Evolutionary conservation across 1,140 invertebrate species (phyloP), one percentile per base, ranked within the genome.

Genomic region (Tetranychus cinnabarinus): DNA sequence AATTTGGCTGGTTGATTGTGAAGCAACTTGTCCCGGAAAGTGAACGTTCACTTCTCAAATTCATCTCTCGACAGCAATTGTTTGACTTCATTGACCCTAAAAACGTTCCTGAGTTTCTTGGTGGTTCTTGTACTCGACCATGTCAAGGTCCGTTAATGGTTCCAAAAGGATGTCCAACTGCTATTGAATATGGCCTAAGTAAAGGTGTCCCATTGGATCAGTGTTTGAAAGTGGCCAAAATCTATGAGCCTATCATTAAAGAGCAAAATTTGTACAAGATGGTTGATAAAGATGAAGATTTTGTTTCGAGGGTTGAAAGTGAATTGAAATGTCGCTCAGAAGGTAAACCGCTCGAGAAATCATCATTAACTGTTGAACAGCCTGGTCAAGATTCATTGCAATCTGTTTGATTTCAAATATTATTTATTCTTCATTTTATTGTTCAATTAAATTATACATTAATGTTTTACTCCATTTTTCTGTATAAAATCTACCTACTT

Each of bases 101-200:
- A 59, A 59, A 56, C 33, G 36, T 66, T 10, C 66, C 61, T 12
- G 45, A 67, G 10, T 66, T 63, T 59, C 59, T 67, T 46, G 65
- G 63, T 23, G 65, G 65, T 23, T 35, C 56, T 13, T 57, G 59
- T 55, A 33, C n/a, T 35, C 60, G 33, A 31, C 45, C 37, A 6
- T 56, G 52, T 54, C n/a, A 52, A 42, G 59, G 59, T 23, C 12
- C 12, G 6, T 12, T 7, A 23, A 46, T 58, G 37, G 57, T 58
- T 8, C 57, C 57, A 6, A 31, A 58, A 31, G 42, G 42, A 7
- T 58, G 39, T 46, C 57, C 57, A 58, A 33, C 57, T 81, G 83
- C 5, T 68, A 71, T 12, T 68, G 72, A 6, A 39, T 63, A n/a
- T 63, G 63, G 46, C 64, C 74, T 13, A 58, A 36, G 31, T 1